Evolutionary conservation across 2,888 invertebrate species (phyloP), one percentile per base, ranked within the genome.

Genomic region (Asteroscopus sphinx): DNA sequence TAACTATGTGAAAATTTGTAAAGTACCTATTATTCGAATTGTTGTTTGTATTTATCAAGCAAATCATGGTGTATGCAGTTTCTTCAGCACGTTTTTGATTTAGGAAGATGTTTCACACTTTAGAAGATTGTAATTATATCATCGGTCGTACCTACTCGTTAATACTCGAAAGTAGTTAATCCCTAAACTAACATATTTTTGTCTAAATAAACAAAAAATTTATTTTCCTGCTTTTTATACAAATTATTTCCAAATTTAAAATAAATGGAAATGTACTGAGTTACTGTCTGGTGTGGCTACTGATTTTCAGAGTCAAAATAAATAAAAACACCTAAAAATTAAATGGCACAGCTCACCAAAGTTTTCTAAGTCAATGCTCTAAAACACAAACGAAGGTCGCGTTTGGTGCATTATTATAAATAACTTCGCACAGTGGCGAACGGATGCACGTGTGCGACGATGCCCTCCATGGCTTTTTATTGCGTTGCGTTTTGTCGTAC

Each of bases 381-480:
- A 37, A 40, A 7, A 11, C 28, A 11, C 13, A 26, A n/a, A 44
- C 16, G 46, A 57, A 72, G 58, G 72, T 58, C 60, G 53, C 49
- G 51, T 63, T 67, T 64, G 57, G 51, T 60, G 59, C 58, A 62
- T 61, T 71, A 81, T 79, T 87, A 81, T 85, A 92, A 93, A 92
- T 92, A 92, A 86, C 89, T 92, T 91, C 75, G 90, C 91, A 87
- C 85, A 86, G 87, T 81, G 80, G 84, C 85, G 78, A 82, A 85
- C 93, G 93, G 93, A 93, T 93, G 93, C 93, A 94, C 93, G 93
- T 94, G 93, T 89, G 89, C 86, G 88, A 87, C 89, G 83, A 21
- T 6, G 4, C 83, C 79, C 82, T 77, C 80, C 74, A 77, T 70
- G 80, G 81, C 82, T 91, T 93, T 91, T 93, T 93, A 85, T 90